Percentiles rank a stretch among this genome's conserved stretches.
These are phyloP conservation scores for Zoanthus sociatus DNA, from an alignment of 92 coral and sea anemone species.

Conservation along the genomic window DNA sequence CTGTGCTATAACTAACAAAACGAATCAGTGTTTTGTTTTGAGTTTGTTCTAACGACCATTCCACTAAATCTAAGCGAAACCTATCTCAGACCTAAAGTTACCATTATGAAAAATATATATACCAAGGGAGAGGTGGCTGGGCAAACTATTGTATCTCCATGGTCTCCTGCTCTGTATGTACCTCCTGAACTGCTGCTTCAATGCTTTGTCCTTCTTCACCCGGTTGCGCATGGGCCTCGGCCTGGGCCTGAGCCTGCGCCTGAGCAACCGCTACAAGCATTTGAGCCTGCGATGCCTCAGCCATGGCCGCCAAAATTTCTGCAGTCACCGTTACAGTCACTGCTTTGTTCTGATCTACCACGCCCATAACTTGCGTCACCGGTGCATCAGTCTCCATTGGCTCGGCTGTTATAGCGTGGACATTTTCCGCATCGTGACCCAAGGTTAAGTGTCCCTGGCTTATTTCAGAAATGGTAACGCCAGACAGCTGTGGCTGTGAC, in stretches of 20 bases:
- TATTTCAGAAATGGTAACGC: constrained; percentile 35
- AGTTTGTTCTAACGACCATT: not conserved
- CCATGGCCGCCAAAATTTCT: constrained; percentile 93
- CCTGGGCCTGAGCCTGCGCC: constrained; percentile 48
- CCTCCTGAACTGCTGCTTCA: constrained; percentile 43
- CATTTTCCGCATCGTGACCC: constrained; percentile 22
- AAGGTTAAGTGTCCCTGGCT: constrained; percentile 29
- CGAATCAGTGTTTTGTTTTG: not conserved
- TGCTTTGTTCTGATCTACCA: constrained; percentile 76
- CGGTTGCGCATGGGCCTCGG: not conserved
- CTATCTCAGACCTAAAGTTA: not conserved
- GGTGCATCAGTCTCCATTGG: constrained; percentile 54
- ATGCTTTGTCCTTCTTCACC: constrained; percentile 40
- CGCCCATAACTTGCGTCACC: constrained; percentile 66
- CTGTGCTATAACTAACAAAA: not conserved
- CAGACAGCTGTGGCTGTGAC: constrained; percentile 57
- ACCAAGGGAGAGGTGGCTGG: not conserved
- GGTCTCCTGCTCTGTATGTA: constrained; percentile 26
- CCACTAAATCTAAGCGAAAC: not conserved
- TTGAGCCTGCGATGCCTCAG: constrained; percentile 78
- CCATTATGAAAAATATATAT: not conserved
- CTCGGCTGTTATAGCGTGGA: constrained; percentile 17
- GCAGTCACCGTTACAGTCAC: constrained; percentile 85
- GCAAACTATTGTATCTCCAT: constrained; percentile 37
- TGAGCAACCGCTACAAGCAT: constrained; percentile 57